Evolutionary conservation across 1,140 invertebrate genomes (phyloP).

Genomic region (Drosophila triauraria): DNA sequence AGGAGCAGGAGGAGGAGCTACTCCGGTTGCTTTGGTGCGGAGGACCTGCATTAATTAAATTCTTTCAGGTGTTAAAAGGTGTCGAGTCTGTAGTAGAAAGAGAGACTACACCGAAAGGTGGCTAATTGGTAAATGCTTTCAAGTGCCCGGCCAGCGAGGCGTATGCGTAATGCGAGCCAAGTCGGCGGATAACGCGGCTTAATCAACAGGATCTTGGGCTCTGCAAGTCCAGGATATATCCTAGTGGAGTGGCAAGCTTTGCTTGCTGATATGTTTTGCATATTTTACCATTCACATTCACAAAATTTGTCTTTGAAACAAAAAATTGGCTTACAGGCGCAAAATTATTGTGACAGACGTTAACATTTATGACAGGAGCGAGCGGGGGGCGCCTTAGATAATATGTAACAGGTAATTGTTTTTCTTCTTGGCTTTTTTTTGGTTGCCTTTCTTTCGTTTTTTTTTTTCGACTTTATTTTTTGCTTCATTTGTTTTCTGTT

Average conservation of each 20-base stretch:
- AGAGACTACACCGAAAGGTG: not conserved
- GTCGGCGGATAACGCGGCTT: conserved; percentile 21
- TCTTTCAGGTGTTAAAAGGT: conserved; percentile 64
- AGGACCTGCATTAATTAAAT: conserved; percentile 79
- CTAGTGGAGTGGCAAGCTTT: conserved; percentile 7
- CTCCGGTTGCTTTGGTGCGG: conserved; percentile 24
- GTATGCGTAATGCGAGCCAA: conserved; percentile 54
- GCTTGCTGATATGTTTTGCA: conserved; percentile 42
- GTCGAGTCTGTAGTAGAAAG: conserved; percentile 6
- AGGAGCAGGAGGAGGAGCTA: not conserved
- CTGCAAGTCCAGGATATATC: conserved; percentile 24
- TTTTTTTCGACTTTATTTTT: conserved; percentile 43
- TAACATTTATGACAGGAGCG: conserved; percentile 62
- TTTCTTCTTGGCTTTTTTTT: conserved; percentile 17
- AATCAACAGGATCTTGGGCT: conserved; percentile 12
- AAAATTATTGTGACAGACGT: conserved; percentile 74
- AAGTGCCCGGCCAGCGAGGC: conserved; percentile 43
- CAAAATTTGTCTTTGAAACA: conserved; percentile 2
- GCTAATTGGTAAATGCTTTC: conserved; percentile 68
- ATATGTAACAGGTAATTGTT: conserved; percentile 77
- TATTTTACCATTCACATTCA: conserved; percentile 10
- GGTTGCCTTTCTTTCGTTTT: conserved; percentile 12
- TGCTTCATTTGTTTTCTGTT: conserved; percentile 49
- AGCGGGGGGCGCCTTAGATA: not conserved
- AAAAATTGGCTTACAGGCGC: conserved; percentile 53